phyloP scores from a whole-genome alignment of 2,113 vertebrate species.

The Ivindomyrus marchei region DNA sequence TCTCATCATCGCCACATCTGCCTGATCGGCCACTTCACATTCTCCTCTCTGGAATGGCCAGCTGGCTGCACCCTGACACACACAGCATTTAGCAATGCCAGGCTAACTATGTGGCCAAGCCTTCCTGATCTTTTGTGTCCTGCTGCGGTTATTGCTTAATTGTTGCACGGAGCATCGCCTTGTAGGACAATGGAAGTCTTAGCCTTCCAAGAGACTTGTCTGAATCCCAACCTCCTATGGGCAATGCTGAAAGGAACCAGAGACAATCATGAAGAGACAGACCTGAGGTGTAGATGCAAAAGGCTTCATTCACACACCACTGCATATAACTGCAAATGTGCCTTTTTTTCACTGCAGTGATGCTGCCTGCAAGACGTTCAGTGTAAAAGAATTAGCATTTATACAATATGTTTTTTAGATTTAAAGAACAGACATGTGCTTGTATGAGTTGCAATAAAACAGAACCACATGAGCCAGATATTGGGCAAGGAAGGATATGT shows the following conservation, averaged over 20 bases:
- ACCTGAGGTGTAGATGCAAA: background rate
- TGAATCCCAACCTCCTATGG: background rate
- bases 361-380: background rate
- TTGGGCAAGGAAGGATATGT: background rate
- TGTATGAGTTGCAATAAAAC: background rate
- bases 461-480: background rate
- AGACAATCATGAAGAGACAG: background rate
- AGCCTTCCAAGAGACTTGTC: background rate
- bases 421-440: background rate
- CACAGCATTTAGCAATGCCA: background rate
- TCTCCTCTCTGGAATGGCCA: background rate
- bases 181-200: background rate
- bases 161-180: background rate
- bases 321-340: background rate
- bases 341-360: background rate
- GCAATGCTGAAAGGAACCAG: background rate
- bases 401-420: background rate
- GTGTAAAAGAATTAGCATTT: background rate
- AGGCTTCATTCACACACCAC: background rate
- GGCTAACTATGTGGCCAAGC: background rate
- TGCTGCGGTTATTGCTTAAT: background rate
- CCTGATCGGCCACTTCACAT: background rate
- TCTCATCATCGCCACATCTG: background rate
- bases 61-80: background rate
- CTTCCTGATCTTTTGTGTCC: background rate